Percentiles rank a stretch among this genome's conserved stretches.
Conservation (phyloP, 2,113 vertebrate species). For the Odocoileus virginianus region DNA sequence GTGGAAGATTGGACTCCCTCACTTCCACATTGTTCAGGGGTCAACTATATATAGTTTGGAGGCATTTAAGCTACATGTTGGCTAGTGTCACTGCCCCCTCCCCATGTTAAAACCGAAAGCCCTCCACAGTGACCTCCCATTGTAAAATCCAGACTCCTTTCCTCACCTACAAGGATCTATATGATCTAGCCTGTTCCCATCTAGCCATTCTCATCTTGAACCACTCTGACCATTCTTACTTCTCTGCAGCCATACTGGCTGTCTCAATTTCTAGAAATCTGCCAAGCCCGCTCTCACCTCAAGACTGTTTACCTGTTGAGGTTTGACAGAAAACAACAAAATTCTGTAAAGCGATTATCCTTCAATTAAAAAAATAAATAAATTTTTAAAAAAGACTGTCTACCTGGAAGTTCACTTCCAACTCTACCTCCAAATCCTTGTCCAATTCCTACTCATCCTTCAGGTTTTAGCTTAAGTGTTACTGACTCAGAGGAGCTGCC, state of each 20-base stretch:
- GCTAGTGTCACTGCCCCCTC: neutral
- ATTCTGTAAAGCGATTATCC: neutral
- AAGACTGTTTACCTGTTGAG: neutral
- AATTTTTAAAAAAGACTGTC: neutral
- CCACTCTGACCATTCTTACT: neutral
- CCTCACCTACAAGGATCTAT: neutral
- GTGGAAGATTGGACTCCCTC: too few relatives aligned
- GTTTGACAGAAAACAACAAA: neutral
- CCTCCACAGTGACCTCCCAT: neutral
- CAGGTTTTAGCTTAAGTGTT: neutral
- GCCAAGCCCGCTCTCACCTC: neutral
- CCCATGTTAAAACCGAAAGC: neutral
- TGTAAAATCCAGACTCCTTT: neutral
- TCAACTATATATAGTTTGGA: neutral
- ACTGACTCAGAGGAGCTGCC: neutral
- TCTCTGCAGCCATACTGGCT: neutral
- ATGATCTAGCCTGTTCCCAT: neutral
- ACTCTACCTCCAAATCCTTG: neutral
- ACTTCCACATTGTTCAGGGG: neutral
- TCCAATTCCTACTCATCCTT: neutral
- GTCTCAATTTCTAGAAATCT: neutral
- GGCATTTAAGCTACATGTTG: neutral
- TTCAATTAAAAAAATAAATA: neutral
- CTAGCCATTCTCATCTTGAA: neutral
- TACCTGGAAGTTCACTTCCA: neutral